phyloP scores from a whole-genome alignment of 2,888 invertebrate species.

The Rugalucina vietnamica region DNA sequence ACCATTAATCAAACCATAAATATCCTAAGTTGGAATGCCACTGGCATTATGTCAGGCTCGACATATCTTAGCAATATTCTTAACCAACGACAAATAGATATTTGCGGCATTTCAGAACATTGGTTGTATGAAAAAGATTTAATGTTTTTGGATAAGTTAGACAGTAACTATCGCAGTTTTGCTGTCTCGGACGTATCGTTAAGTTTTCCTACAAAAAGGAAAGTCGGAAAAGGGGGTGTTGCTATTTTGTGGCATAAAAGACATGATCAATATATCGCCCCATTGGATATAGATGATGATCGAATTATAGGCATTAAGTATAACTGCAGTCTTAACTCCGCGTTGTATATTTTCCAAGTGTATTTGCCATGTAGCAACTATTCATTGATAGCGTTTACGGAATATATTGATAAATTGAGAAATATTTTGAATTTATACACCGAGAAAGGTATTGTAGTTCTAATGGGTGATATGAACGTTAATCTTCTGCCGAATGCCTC shows the following conservation, averaged over 20 bases:
- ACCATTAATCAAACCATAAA: neutral
- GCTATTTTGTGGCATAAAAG: constrained; percentile 25
- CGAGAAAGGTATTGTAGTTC: constrained; percentile 1
- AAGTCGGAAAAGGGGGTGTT: constrained; percentile 23
- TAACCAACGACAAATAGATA: neutral
- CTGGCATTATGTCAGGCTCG: constrained; percentile 13
- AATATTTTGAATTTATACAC: neutral
- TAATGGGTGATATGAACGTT: constrained; percentile 7
- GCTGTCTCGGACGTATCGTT: constrained; percentile 4
- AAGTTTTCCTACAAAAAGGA: neutral
- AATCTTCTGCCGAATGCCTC: neutral
- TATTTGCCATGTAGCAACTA: neutral
- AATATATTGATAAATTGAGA: neutral
- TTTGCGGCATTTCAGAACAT: constrained; percentile 21
- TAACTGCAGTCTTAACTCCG: neutral
- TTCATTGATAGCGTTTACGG: neutral
- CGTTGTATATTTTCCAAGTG: neutral
- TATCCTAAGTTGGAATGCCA: constrained; percentile 9
- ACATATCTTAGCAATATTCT: neutral
- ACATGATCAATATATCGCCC: neutral
- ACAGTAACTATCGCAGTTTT: neutral
- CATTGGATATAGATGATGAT: neutral
- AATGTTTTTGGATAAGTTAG: neutral
- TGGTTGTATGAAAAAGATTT: constrained; percentile 16
- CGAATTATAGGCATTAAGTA: neutral